Conservation (phyloP, 2,113 vertebrate genomes). For the Muscicapa adusta region DNA sequence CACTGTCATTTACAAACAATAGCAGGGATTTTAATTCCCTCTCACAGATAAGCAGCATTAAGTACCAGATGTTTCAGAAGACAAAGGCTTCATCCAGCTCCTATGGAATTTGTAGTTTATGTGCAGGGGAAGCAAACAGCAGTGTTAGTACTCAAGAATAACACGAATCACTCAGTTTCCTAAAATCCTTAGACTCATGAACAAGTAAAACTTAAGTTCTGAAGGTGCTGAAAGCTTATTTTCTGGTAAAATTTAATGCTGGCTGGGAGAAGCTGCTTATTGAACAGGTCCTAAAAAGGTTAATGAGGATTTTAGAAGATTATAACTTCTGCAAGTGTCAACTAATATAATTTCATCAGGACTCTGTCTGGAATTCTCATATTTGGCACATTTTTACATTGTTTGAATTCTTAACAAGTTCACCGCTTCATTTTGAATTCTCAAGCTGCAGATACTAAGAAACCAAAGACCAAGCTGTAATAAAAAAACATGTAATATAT, state of each 20-base stretch:
- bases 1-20: background rate
- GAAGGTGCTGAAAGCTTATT: background rate
- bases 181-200: background rate
- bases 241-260: background rate
- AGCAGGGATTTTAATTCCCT: background rate
- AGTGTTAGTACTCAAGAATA: background rate
- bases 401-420: background rate
- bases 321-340: background rate
- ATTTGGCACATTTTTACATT: background rate
- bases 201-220: background rate
- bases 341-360: background rate
- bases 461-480: background rate
- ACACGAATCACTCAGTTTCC: background rate
- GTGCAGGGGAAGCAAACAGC: background rate
- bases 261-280: background rate
- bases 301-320: background rate
- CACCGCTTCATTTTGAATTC: background rate
- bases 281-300: background rate
- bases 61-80: background rate
- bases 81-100: background rate
- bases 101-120: background rate
- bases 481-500: background rate
- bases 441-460: background rate
- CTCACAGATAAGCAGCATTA: background rate
- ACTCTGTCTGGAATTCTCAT: background rate